These are phyloP conservation scores for Phaonia tiefii DNA, from an alignment of 2,888 invertebrate genomes.

Conservation along the genomic window DNA sequence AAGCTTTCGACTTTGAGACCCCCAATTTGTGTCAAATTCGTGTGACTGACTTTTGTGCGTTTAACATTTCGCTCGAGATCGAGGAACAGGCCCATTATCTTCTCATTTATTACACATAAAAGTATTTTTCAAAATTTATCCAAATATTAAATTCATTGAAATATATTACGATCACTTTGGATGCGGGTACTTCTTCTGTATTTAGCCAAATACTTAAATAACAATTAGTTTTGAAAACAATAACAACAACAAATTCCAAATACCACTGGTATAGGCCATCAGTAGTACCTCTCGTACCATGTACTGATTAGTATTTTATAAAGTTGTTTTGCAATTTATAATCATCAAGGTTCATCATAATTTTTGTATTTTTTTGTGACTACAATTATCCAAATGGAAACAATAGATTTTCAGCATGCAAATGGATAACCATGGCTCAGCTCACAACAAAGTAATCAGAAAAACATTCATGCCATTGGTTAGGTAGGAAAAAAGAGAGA, in stretches of 20 bases:
- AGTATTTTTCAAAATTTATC: too few species aligned
- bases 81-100: too few species aligned
- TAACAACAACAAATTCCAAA: slow-evolving; percentile 7
- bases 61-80: too few species aligned
- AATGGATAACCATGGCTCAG: slow-evolving; percentile 42
- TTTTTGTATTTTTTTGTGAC: slow-evolving; percentile 23
- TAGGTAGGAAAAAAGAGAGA: slow-evolving; percentile 33
- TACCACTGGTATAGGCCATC: background rate
- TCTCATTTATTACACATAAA: too few species aligned
- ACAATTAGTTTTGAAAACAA: slow-evolving; percentile 19
- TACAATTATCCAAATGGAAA: slow-evolving; percentile 51
- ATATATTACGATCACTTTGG: too few species aligned
- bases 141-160: too few species aligned
- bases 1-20: too few species aligned
- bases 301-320: slow-evolving; percentile 14
- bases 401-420: slow-evolving; percentile 65
- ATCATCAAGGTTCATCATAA: slow-evolving; percentile 63
- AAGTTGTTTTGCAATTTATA: slow-evolving; percentile 17
- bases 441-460: slow-evolving; percentile 24
- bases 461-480: background rate
- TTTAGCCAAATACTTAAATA: slow-evolving; percentile 23
- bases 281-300: slow-evolving; percentile 16
- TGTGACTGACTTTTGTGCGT: too few species aligned
- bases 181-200: too few species aligned
- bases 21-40: too few species aligned